A percentile compares a stretch with the other conserved stretches of the same genome.
Conservation (phyloP, 2,797 vertebrate species). For the Rhabdophis nuchalis region DNA sequence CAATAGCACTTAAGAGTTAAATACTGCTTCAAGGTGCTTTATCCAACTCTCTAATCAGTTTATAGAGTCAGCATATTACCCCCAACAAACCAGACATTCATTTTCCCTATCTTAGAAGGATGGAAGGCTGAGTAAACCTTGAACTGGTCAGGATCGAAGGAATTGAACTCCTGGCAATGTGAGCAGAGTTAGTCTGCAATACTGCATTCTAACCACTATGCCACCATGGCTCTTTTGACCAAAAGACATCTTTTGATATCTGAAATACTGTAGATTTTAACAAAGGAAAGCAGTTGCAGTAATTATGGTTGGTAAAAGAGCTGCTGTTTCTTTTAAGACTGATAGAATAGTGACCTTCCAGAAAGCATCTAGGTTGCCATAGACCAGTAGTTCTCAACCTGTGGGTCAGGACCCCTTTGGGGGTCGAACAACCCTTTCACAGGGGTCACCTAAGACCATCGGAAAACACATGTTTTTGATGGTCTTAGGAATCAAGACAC, state of each 20-base stretch:
- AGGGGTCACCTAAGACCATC: too few species aligned
- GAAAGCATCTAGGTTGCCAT: background rate
- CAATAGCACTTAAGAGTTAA: background rate
- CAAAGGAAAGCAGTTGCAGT: background rate
- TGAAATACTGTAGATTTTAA: background rate
- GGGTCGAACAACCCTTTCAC: too few species aligned
- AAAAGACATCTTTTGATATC: background rate
- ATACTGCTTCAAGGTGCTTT: background rate
- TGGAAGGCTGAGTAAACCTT: too few species aligned
- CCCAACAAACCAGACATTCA: background rate
- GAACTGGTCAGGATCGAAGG: too few species aligned
- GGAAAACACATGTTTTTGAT: too few species aligned
- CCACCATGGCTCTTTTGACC: too few species aligned
- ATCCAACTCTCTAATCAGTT: background rate
- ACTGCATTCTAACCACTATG: too few species aligned
- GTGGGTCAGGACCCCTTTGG: too few species aligned
- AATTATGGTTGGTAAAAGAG: background rate
- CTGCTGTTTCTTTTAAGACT: background rate
- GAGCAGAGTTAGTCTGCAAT: too few species aligned
- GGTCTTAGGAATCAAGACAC: too few species aligned
- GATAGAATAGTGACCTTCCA: background rate
- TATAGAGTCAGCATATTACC: background rate
- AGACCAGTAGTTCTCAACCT: too few species aligned
- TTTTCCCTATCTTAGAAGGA: background rate
- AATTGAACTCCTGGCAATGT: too few species aligned